Percentiles rank a stretch among this genome's conserved stretches.
phyloP scores from a whole-genome alignment of 1,140 invertebrate species.

The Oreohelix idahoensis region DNA sequence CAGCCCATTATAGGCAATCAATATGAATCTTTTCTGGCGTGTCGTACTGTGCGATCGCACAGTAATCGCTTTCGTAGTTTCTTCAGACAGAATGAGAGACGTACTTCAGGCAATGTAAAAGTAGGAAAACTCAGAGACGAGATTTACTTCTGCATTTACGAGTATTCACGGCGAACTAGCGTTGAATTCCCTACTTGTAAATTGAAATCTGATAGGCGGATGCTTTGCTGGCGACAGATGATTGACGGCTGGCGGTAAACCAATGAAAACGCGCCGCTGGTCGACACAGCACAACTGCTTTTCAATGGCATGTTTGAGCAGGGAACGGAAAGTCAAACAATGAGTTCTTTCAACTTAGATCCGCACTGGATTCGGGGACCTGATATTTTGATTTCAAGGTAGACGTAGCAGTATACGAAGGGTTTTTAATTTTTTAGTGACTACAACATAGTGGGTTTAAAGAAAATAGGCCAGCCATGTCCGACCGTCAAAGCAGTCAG shows the following conservation, averaged over 20 bases:
- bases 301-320: neutral
- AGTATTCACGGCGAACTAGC: neutral
- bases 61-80: too few relatives aligned
- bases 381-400: neutral
- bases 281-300: neutral
- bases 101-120: too few relatives aligned
- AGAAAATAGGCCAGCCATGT: too few relatives aligned
- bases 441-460: too few relatives aligned
- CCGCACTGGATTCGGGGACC: neutral
- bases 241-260: neutral
- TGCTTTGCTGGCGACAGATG: neutral
- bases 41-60: too few relatives aligned
- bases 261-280: neutral
- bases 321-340: neutral
- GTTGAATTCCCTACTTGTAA: neutral
- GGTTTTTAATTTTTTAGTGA: too few relatives aligned
- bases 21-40: too few relatives aligned
- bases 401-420: neutral
- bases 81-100: too few relatives aligned
- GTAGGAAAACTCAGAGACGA: too few relatives aligned
- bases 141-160: too few relatives aligned
- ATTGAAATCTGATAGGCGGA: constrained; percentile 10
- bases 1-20: too few relatives aligned
- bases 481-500: too few relatives aligned
- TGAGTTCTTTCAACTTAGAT: neutral